Conservation (phyloP, 2,888 invertebrate genomes). For the Mythimna lalbum region DNA sequence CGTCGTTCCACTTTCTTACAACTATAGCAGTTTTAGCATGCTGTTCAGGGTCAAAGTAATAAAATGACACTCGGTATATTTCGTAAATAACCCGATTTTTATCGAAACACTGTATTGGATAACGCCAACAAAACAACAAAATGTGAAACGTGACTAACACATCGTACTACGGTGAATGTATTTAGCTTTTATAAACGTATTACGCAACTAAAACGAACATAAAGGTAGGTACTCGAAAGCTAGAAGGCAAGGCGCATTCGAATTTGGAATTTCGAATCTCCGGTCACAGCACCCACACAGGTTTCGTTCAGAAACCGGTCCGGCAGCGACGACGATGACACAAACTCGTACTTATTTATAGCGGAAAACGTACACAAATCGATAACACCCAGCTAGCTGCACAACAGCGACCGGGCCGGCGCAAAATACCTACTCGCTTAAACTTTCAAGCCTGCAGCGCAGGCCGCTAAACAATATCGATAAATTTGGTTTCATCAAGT, state of each 20-base stretch:
- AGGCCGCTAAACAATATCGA: conserved; percentile 64
- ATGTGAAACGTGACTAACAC: conserved; percentile 63
- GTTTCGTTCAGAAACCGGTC: conserved; percentile 86
- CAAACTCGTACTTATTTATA: conserved; percentile 88
- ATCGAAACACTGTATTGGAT: conserved; percentile 24
- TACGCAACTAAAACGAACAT: conserved; percentile 78
- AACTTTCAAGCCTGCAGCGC: conserved; percentile 69
- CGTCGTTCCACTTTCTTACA: conserved; percentile 52
- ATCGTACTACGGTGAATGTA: conserved; percentile 58
- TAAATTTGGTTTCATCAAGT: conserved; percentile 61
- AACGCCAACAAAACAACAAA: conserved; percentile 11
- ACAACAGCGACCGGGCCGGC: conserved; percentile 69
- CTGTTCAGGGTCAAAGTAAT: conserved; percentile 55
- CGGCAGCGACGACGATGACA: conserved; percentile 80
- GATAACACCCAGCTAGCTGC: conserved; percentile 80
- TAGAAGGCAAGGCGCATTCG: conserved; percentile 63
- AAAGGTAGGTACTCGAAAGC: conserved; percentile 72
- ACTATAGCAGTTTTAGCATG: conserved; percentile 53
- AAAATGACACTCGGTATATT: conserved; percentile 29
- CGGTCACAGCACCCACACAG: conserved; percentile 80
- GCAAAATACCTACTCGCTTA: conserved; percentile 68
- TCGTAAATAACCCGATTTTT: conserved; percentile 15
- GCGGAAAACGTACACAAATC: conserved; percentile 88
- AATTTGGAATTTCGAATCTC: conserved; percentile 80
- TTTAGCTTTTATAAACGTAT: conserved; percentile 71